Percentiles rank a stretch among this genome's conserved stretches.
These are phyloP conservation scores for Florisuga fusca DNA, from an alignment of 2,797 vertebrate species.

Conservation along the genomic window DNA sequence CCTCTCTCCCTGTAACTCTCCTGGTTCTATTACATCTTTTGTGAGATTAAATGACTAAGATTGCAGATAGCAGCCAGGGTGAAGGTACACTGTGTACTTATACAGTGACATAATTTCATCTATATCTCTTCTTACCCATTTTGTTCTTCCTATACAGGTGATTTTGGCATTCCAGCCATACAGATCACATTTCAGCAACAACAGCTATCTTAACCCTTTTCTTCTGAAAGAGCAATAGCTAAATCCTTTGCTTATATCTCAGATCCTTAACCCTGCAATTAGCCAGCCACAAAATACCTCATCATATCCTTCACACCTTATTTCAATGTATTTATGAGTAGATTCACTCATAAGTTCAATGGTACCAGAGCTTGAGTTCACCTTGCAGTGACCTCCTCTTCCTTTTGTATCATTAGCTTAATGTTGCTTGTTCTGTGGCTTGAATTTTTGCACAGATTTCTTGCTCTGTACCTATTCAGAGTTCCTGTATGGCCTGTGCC, in stretches of 20 bases:
- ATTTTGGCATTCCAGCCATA: not conserved
- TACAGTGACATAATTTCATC: not conserved
- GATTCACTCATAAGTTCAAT: not conserved
- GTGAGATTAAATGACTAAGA: not conserved
- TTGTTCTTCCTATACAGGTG: not conserved
- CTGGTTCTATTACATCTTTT: not conserved
- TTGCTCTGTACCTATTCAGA: not conserved
- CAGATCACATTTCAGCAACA: not conserved
- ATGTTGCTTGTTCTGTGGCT: not conserved
- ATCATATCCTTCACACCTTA: not conserved
- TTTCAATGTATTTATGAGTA: not conserved
- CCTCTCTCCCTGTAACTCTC: not conserved
- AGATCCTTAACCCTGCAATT: not conserved
- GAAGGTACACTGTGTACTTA: not conserved
- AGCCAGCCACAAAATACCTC: not conserved
- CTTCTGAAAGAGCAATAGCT: not conserved
- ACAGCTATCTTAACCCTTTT: conserved; percentile 13
- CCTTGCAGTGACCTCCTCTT: not conserved
- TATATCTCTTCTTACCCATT: not conserved
- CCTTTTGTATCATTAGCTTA: not conserved
- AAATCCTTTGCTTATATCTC: not conserved
- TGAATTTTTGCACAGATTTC: not conserved
- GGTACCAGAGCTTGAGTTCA: not conserved
- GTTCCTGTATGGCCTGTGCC: not conserved
- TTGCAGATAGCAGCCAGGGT: not conserved